Base-by-base conservation (phyloP, 2,113 vertebrate species). In the Hypanus sabinus region DNA sequence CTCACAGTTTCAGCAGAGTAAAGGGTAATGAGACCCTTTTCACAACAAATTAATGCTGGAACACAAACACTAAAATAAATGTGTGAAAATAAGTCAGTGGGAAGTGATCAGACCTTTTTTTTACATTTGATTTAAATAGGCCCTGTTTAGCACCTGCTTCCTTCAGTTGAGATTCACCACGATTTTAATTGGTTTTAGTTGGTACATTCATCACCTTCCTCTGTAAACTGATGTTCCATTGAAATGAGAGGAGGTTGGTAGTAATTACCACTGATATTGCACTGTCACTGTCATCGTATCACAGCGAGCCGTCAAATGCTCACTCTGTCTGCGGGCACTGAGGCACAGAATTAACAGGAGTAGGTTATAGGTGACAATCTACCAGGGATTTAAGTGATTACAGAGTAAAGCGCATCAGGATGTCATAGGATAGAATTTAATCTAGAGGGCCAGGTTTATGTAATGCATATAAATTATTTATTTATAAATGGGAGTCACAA, bases 161-260 rank as follows among this genome's bases (percentile, higher is more conserved):
- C 85, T 90, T 33, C 30, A 65, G 60, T 30, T 65, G 57, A 68
- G 60, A 90, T 33, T 6, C 14, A 10, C 85, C n/a, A 33, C 85
- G 18, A 60, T 62, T 90, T 88, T 90, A 90, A 90, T 90, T 68
- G 85, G 85, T n/a, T 90, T 90, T 90, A 90, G n/a, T 65, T 90
- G 85, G 85, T 90, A 62, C n/a, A n/a, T 90, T 90, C 16, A 30
- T 90, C 85, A 90, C 60, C 85, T 90, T 90, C 10, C 62, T 65
- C 60, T 33, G 62, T 90, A 90, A 90, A 90, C 12, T 90, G 85
- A 90, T 20, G 38, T 33, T 90, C n/a, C 60, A 90, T n/a, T 30
- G n/a, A 90, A 90, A 68, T 68, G n/a, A 65, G 60, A 68, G 60
- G 60, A 36, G 60, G n/a, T 62, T 46, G 30, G 60, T 90, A 16